These are phyloP conservation scores for Eupithecia insigniata DNA, from an alignment of 2,888 invertebrate genomes.

Conservation along the genomic window DNA sequence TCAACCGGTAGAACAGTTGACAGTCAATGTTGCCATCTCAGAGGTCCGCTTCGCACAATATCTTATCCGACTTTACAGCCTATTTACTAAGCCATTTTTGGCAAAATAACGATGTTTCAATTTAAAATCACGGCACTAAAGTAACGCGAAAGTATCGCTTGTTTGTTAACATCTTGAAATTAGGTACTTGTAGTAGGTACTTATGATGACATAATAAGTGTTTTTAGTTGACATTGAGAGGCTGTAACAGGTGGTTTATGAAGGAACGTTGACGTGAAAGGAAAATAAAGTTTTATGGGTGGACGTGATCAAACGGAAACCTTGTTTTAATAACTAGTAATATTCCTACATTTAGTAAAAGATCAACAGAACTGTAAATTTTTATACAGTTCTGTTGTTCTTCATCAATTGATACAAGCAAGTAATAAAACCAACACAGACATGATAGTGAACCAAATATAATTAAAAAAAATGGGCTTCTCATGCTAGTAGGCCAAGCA, in stretches of 20 bases:
- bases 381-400: no score
- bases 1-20: slow-evolving; percentile 42
- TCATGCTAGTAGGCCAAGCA: no score
- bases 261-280: neutral
- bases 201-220: slow-evolving; percentile 25
- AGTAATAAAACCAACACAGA: no score
- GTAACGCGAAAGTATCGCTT: slow-evolving; percentile 5
- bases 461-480: no score
- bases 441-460: no score
- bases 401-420: neutral
- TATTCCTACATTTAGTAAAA: neutral
- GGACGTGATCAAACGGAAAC: neutral
- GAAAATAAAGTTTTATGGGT: slow-evolving; percentile 19
- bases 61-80: slow-evolving; percentile 60
- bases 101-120: slow-evolving; percentile 51
- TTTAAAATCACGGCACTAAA: slow-evolving; percentile 9
- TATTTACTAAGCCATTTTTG: slow-evolving; percentile 61
- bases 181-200: slow-evolving; percentile 12
- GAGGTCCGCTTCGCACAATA: slow-evolving; percentile 56
- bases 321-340: neutral
- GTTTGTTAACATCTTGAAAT: slow-evolving; percentile 25
- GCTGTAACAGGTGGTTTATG: neutral
- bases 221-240: slow-evolving; percentile 3
- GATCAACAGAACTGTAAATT: no score
- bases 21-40: slow-evolving; percentile 63